These are phyloP conservation scores for Tenthredo notha DNA, from an alignment of 2,888 invertebrate genomes.

Conservation along the genomic window DNA sequence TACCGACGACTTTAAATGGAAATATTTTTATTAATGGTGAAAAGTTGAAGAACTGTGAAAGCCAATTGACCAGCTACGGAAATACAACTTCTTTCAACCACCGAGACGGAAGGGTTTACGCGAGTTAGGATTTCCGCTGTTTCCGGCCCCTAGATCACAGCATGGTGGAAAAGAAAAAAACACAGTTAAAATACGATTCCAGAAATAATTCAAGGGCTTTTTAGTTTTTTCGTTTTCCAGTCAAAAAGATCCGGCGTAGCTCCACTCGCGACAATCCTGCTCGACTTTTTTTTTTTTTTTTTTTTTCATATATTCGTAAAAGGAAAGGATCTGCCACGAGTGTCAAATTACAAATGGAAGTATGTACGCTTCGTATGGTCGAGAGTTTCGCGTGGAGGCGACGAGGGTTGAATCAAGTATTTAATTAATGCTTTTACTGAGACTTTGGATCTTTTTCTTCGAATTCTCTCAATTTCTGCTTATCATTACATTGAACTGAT, in stretches of 20 bases:
- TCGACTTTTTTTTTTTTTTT: not conserved
- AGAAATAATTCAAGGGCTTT: not conserved
- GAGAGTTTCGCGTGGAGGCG: not conserved
- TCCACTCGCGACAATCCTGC: not conserved
- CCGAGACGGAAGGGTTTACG: not conserved
- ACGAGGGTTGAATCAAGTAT: not conserved
- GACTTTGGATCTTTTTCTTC: not conserved
- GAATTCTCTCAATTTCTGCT: not conserved
- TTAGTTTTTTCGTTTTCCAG: not conserved
- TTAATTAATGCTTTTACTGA: not conserved
- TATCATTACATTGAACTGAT: not conserved
- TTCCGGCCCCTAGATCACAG: not conserved
- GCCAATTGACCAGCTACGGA: not conserved
- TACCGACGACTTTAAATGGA: not conserved
- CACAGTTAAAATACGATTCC: not conserved
- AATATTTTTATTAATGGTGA: not conserved
- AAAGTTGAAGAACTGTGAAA: not conserved
- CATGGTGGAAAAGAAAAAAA: not conserved
- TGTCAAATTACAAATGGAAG: conserved; percentile 17
- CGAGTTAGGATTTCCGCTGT: not conserved
- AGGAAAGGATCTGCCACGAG: not conserved
- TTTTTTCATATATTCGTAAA: not conserved
- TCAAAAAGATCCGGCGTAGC: too few species aligned
- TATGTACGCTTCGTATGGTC: not conserved
- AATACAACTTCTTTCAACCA: not conserved